These are phyloP conservation scores for Tetramorium simillimum DNA, from an alignment of 1,140 invertebrate species.

Conservation along the genomic window DNA sequence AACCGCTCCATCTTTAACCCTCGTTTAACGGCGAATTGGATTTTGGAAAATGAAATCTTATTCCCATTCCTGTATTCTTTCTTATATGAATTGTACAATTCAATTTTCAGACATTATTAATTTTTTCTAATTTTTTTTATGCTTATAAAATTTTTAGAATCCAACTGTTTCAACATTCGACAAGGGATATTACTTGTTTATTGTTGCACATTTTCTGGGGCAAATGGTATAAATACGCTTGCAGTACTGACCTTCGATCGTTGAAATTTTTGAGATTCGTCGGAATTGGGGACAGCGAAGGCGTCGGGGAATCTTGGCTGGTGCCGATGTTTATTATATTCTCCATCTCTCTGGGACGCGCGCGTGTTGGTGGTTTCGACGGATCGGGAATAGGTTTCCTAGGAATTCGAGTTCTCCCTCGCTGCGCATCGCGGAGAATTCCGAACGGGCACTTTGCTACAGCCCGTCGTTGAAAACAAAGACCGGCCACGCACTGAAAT, in stretches of 20 bases:
- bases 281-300: constrained; percentile 34
- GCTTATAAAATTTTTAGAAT: no score
- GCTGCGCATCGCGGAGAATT: constrained; percentile 13
- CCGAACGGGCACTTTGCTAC: constrained; percentile 8
- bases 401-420: constrained; percentile 13
- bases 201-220: not conserved
- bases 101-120: not conserved
- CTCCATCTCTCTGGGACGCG: constrained; percentile 24
- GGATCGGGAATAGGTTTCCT: constrained; percentile 50
- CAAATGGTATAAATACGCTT: not conserved
- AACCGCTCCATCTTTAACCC: not conserved
- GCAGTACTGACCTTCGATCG: constrained; percentile 16
- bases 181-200: not conserved
- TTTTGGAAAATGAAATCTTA: not conserved
- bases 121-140: no score
- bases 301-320: constrained; percentile 36
- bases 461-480: constrained; percentile 32
- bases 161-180: not conserved
- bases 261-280: constrained; percentile 25
- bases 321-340: constrained; percentile 45
- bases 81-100: not conserved
- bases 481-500: not conserved
- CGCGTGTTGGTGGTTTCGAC: constrained; percentile 15
- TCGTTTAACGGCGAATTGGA: not conserved
- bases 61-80: not conserved